Base-by-base conservation (phyloP, 2,113 vertebrate species). In the Anser brachyrhynchus region DNA sequence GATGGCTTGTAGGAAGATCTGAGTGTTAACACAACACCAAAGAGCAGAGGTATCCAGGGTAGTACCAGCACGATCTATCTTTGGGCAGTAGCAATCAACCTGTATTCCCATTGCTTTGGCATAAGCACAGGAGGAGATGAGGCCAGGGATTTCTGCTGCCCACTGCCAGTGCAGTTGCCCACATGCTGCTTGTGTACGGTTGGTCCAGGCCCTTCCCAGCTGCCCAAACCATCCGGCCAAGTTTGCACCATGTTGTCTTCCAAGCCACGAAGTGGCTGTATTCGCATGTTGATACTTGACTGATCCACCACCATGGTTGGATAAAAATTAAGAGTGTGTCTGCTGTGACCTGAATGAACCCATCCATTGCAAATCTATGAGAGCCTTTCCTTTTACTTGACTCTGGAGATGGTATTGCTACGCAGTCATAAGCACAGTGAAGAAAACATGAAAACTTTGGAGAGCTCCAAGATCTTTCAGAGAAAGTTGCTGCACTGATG, bases 351-450 rank as follows among this genome's bases (percentile, higher is more conserved):
- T 41, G 14, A 59, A 41, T 55, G 28, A 83, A 83, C 15, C 3
- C 19, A 35, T 62, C 17, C 43, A 52, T 0, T 22, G 59, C 62
- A 83, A 62, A 79, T 6, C 16, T n/a, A 7, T 41, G 71, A 72
- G 11, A 3, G 0, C 6, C n/a, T 90, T 49, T 86, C 41, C 19
- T 44, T 64, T 67, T 65, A 18, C 0, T 0, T 28, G 51, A 52
- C 10, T 33, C 33, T 89, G 66, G 33, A 78, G 33, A 3, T 87
- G 58, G 21, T 44, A 85, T 79, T 62, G 39, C 26, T 87, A 87
- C 31, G 59, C n/a, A 64, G 20, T 79, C 3, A 3, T 8, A 15
- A 66, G 13, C 10, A 43, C 31, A 28, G 57, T 41, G 23, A 51
- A 39, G 46, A 64, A 31, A 10, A n/a, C 39, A 43, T 64, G 35